These are phyloP conservation scores for Mythimna impura DNA, from an alignment of 2,888 invertebrate species.

Conservation along the genomic window DNA sequence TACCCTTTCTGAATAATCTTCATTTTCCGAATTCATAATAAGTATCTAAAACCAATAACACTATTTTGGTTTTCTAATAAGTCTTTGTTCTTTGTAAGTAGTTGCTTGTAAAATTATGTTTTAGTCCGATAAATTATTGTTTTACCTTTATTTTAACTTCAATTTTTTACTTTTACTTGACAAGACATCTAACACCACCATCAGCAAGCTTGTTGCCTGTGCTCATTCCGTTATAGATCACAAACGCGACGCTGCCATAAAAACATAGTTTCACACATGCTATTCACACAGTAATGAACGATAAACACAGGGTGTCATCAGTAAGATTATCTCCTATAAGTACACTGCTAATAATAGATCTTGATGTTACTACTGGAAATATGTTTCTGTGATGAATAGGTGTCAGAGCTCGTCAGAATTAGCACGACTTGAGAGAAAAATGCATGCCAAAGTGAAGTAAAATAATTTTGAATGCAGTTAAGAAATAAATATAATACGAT, in stretches of 20 bases:
- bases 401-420: conserved; percentile 4
- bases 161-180: too few relatives aligned
- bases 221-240: conserved; percentile 5
- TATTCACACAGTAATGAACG: conserved; percentile 23
- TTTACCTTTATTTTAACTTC: too few relatives aligned
- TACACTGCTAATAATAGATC: conserved; percentile 19
- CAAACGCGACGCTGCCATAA: conserved; percentile 1
- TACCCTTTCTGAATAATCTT: too few relatives aligned
- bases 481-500: not conserved
- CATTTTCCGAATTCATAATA: too few relatives aligned
- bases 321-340: conserved; percentile 9
- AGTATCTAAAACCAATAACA: too few relatives aligned
- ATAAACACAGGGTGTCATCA: conserved; percentile 40
- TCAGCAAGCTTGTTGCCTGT: not conserved
- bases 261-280: conserved; percentile 14
- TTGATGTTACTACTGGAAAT: conserved; percentile 25
- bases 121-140: too few relatives aligned
- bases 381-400: conserved; percentile 6
- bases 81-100: too few relatives aligned
- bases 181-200: not conserved
- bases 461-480: not conserved
- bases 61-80: too few relatives aligned
- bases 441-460: not conserved
- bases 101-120: too few relatives aligned
- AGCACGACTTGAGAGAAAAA: not conserved